Conservation (phyloP, 1,140 invertebrate genomes). For the Rhopalosiphum maidis region DNA sequence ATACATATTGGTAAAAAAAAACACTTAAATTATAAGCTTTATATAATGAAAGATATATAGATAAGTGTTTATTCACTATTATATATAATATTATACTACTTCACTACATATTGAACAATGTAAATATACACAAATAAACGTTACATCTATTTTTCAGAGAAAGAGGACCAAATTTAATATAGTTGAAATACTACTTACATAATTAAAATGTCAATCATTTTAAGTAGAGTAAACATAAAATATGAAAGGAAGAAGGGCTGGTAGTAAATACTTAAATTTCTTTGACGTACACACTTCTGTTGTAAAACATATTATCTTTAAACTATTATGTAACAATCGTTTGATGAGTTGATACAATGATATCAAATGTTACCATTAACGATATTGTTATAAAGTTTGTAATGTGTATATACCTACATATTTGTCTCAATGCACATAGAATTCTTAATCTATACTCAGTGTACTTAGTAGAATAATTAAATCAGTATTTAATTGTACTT, state of each 20-base stretch:
- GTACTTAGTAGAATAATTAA: background rate
- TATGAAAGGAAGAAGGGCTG: background rate
- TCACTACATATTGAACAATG: background rate
- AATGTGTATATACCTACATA: background rate
- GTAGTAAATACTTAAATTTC: background rate
- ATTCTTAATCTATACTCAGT: background rate
- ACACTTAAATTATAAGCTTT: background rate
- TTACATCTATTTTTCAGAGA: background rate
- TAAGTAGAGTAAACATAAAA: background rate
- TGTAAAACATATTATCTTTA: background rate
- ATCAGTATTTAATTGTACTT: background rate
- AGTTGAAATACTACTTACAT: background rate
- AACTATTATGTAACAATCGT: background rate
- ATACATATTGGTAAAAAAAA: background rate
- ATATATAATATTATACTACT: background rate
- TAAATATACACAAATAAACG: background rate
- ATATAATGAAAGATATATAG: background rate
- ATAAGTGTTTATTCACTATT: background rate
- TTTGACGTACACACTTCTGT: background rate
- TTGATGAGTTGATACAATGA: background rate
- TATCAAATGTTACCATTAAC: background rate
- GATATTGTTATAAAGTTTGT: background rate
- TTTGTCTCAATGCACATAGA: background rate
- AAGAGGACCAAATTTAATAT: background rate
- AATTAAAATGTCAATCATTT: slow-evolving; percentile 9